Base-by-base conservation (phyloP, 2,797 vertebrate genomes). In the Peromyscus eremicus region DNA sequence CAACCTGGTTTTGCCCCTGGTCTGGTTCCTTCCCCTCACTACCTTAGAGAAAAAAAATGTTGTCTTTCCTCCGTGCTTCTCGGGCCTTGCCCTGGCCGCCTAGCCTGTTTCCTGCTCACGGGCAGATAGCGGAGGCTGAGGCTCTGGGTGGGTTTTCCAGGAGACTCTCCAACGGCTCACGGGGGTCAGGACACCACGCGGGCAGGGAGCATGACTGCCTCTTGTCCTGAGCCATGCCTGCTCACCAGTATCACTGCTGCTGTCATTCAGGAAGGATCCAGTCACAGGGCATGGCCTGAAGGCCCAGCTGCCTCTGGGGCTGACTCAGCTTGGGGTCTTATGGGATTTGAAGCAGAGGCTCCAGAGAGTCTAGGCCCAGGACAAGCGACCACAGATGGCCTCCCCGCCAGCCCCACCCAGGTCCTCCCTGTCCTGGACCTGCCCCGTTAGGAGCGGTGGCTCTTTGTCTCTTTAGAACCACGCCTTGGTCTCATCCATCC, bases 241-340 rank as follows among this genome's bases (percentile, higher is more conserved):
- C 87, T 79, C 32, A 83, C 46, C 34, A 19, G 68, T 66, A 68
- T 80, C 92, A 55, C 6, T 17, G 52, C 82, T 46, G 73, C 73
- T 3, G 0, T 87, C 87, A 87, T 43, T 89, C 75, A 46, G 14
- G 76, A 92, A n/a, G 23, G 90, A 94, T 82, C 85, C 52, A 32
- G 68, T 55, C 40, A 29, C 64, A 37, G 70, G 93, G 92, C 96
- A 85, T 49, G 1, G 25, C 87, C 84, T 49, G 17, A 77, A 93
- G 84, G 57, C 82, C 82, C 73, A 79, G 43, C 88, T 86, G 40
- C 25, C 32, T 84, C 83, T 71, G 0, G 3, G 79, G 29, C 77
- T 97, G 96, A 97, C 79, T 97, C 97, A 97, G 46, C 84, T 62
- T 62, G 62, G 57, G 19, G 91, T 94, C 94, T 97, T 97, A 97